A percentile compares a stretch with the other conserved stretches of the same genome.
Conservation (phyloP, 2,113 vertebrate species). For the Agelaius phoeniceus region DNA sequence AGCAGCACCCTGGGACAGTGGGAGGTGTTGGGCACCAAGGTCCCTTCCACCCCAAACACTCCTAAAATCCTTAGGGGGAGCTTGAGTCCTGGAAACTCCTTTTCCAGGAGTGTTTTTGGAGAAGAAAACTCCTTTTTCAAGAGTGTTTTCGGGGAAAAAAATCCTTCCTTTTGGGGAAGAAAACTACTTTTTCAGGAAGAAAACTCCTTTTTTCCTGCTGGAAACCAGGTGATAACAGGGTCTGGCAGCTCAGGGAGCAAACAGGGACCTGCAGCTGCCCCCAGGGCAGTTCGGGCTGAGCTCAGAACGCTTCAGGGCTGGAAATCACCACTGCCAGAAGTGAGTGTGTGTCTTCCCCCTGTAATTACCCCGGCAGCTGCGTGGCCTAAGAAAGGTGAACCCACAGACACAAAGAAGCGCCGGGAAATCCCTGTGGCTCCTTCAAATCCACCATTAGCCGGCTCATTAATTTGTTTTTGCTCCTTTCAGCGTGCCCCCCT, state of each 20-base stretch:
- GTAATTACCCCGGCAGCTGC: not conserved
- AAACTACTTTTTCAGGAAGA: too few species aligned
- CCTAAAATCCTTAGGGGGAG: not conserved
- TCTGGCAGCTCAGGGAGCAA: not conserved
- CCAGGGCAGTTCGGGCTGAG: not conserved
- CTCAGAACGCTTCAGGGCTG: not conserved
- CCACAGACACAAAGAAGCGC: not conserved
- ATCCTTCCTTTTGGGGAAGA: not conserved
- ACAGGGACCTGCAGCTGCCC: not conserved
- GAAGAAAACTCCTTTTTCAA: not conserved
- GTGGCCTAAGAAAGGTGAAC: not conserved
- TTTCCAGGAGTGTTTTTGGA: not conserved
- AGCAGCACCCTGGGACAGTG: not conserved
- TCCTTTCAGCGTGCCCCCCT: not conserved
- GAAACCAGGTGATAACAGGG: accelerated
- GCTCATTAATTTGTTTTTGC: not conserved
- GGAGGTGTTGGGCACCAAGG: not conserved
- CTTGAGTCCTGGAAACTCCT: not conserved
- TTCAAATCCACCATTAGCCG: not conserved
- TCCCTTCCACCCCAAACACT: not conserved
- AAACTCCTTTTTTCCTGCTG: not conserved
- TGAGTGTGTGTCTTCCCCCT: not conserved
- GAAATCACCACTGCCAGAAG: not conserved
- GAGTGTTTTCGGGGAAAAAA: too few species aligned
- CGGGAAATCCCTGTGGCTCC: constrained; percentile 3